Percentiles rank a stretch among this genome's conserved stretches.
Conservation (phyloP, 1,140 invertebrate genomes). For the Nasonia longicornis region DNA sequence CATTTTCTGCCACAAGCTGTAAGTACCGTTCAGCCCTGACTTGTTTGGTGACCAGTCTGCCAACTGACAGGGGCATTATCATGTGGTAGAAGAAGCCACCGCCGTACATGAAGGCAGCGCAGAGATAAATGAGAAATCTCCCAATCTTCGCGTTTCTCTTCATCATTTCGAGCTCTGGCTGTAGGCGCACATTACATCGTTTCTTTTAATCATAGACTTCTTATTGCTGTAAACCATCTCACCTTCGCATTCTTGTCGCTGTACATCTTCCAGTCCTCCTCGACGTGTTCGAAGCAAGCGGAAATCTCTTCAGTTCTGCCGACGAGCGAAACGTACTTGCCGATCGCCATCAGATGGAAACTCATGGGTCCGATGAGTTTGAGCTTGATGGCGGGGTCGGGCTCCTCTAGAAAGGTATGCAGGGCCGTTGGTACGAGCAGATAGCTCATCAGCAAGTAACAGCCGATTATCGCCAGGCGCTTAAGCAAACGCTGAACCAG, state of each 20-base stretch:
- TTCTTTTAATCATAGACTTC: neutral
- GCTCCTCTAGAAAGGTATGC: constrained; percentile 52
- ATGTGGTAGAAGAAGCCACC: constrained; percentile 55
- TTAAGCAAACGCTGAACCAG: constrained; percentile 30
- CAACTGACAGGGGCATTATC: constrained; percentile 51
- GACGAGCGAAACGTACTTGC: constrained; percentile 56
- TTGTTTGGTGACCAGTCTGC: neutral
- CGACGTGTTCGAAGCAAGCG: constrained; percentile 52
- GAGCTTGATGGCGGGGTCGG: constrained; percentile 50
- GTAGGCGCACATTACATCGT: neutral
- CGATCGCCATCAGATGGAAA: constrained; percentile 57
- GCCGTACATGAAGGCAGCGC: constrained; percentile 58
- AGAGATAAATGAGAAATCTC: constrained; percentile 48
- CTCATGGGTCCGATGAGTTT: constrained; percentile 57
- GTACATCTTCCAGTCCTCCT: constrained; percentile 55
- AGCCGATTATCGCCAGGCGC: constrained; percentile 36
- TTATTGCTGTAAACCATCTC: neutral
- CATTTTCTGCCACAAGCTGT: neutral
- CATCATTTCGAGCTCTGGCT: constrained; percentile 44
- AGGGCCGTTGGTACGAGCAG: constrained; percentile 50
- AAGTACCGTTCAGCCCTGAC: neutral
- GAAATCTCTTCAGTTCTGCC: constrained; percentile 48
- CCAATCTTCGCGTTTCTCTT: constrained; percentile 49
- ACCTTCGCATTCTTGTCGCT: neutral
- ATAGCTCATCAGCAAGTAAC: constrained; percentile 48